Percentiles rank a stretch among this genome's conserved stretches.
Conservation (phyloP, 2,888 invertebrate genomes). For the Argynnis bischoffii region DNA sequence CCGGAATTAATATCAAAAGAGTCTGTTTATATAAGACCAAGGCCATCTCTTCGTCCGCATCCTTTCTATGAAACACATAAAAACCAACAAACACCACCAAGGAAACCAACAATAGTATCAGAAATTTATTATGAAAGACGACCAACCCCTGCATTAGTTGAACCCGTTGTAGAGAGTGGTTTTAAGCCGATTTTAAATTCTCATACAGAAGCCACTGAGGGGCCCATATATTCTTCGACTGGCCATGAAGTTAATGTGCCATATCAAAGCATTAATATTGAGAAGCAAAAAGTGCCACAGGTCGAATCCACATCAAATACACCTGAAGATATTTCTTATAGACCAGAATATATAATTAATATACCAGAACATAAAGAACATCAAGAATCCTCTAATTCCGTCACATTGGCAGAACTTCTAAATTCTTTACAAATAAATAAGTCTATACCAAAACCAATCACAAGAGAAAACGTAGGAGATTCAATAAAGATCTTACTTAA, state of each 20-base stretch:
- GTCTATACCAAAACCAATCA: conserved; percentile 88
- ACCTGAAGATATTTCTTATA: conserved; percentile 45
- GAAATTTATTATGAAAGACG: conserved; percentile 72
- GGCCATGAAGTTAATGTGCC: conserved; percentile 46
- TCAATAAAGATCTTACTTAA: conserved; percentile 90
- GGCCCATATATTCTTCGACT: conserved; percentile 50
- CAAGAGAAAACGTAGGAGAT: conserved; percentile 89
- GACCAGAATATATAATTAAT: conserved; percentile 60
- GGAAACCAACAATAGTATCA: conserved; percentile 56
- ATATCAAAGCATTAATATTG: conserved; percentile 45
- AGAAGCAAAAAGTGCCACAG: conserved; percentile 49
- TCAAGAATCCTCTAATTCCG: conserved; percentile 50
- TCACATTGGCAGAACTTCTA: conserved; percentile 79
- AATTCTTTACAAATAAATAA: conserved; percentile 89
- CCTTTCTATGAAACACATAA: conserved; percentile 53
- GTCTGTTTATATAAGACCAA: conserved; percentile 60
- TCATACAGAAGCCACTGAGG: conserved; percentile 49
- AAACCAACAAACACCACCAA: conserved; percentile 47
- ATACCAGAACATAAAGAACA: conserved; percentile 50
- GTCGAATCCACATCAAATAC: conserved; percentile 46
- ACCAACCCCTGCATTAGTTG: conserved; percentile 48
- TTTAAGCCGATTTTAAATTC: conserved; percentile 65
- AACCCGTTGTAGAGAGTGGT: conserved; percentile 65
- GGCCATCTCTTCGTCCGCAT: conserved; percentile 55
- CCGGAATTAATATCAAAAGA: conserved; percentile 57